Percentiles rank a stretch among this genome's conserved stretches.
These are phyloP conservation scores for Drosophila silvestris DNA, from an alignment of 2,888 invertebrate species.

Conservation along the genomic window DNA sequence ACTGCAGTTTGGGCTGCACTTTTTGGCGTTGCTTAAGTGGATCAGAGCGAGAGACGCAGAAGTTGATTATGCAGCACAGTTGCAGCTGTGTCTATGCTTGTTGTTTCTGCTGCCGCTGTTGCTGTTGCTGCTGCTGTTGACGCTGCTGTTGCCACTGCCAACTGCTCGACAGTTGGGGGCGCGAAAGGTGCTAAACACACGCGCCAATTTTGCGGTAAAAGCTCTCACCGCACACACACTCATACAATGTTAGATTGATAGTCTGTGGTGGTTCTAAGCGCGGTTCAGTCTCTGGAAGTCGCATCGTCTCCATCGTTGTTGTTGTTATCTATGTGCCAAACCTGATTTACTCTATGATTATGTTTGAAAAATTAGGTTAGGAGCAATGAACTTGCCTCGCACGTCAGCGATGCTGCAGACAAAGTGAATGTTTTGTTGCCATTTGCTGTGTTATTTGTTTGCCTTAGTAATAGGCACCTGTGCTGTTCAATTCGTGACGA, in stretches of 20 bases:
- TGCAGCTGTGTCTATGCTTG: constrained; percentile 49
- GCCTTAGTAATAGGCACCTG: constrained; percentile 73
- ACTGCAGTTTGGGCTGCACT: constrained; percentile 48
- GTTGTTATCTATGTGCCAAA: constrained; percentile 76
- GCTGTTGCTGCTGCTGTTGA: constrained; percentile 14
- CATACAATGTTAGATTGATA: constrained; percentile 52
- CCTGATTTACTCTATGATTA: constrained; percentile 81
- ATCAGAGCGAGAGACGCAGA: constrained; percentile 31
- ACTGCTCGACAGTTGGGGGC: constrained; percentile 48
- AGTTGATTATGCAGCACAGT: constrained; percentile 60
- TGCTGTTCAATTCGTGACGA: constrained; percentile 47
- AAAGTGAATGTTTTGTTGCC: constrained; percentile 65
- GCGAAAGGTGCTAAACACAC: constrained; percentile 75
- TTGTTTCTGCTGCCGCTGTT: constrained; percentile 28
- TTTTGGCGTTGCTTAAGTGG: constrained; percentile 54
- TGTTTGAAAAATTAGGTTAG: constrained; percentile 85
- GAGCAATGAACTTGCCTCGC: constrained; percentile 83
- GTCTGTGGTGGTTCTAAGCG: constrained; percentile 59
- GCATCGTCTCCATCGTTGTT: constrained; percentile 22
- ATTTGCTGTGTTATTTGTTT: constrained; percentile 54
- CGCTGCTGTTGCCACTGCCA: constrained; percentile 31
- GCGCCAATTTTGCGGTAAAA: constrained; percentile 76
- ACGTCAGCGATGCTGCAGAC: constrained; percentile 68
- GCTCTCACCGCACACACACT: constrained; percentile 65
- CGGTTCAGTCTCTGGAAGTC: constrained; percentile 49